Percentiles rank a stretch among this genome's conserved stretches.
phyloP scores from a whole-genome alignment of 2,888 invertebrate species.

The Penaeus monodon region DNA sequence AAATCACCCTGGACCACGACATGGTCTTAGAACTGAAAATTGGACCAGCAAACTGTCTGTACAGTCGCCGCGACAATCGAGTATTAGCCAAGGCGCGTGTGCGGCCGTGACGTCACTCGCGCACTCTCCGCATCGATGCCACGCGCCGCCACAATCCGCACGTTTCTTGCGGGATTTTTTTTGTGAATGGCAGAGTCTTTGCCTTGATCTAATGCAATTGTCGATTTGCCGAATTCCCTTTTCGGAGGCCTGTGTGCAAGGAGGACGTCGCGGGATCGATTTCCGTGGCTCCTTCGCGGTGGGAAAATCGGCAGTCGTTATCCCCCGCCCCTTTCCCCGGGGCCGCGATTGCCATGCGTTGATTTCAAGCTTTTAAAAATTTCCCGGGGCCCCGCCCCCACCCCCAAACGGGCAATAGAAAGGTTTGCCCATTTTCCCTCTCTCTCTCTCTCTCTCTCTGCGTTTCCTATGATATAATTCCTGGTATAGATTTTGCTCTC shows the following conservation, averaged over 20 bases:
- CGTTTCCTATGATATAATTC: too few relatives aligned
- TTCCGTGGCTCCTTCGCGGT: too few relatives aligned
- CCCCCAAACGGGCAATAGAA: too few relatives aligned
- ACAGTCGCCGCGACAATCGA: constrained; percentile 25
- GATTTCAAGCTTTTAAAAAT: constrained; percentile 13
- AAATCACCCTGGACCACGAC: constrained; percentile 51
- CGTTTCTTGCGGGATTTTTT: background rate
- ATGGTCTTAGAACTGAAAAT: constrained; percentile 58
- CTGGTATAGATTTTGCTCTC: too few relatives aligned
- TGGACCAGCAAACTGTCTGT: constrained; percentile 49
- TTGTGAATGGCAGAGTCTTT: background rate
- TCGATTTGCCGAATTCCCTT: background rate
- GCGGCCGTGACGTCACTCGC: constrained; percentile 42
- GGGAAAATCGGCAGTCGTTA: background rate
- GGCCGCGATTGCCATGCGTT: constrained; percentile 5
- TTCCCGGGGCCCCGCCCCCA: background rate
- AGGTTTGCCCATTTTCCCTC: background rate
- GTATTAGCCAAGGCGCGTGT: constrained; percentile 50
- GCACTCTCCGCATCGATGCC: constrained; percentile 23
- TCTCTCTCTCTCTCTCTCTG: background rate
- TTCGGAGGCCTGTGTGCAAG: background rate
- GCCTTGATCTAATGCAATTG: background rate
- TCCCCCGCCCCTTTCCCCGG: background rate
- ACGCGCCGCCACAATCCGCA: background rate
- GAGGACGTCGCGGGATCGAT: too few relatives aligned